Conservation (phyloP, 2,888 invertebrate species). For the Rhamnusium bicolor region DNA sequence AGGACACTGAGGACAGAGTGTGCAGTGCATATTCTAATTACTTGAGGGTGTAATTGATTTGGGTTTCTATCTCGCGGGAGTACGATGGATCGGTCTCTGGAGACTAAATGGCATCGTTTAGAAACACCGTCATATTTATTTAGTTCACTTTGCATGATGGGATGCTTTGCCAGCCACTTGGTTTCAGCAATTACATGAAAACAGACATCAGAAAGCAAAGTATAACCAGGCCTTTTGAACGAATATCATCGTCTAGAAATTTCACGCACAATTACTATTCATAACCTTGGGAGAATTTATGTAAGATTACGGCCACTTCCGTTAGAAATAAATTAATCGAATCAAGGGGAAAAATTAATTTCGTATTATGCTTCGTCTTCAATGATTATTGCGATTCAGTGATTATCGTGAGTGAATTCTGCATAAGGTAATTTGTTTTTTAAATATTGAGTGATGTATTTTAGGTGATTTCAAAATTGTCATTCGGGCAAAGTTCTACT, state of each 20-base stretch:
- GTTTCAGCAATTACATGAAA: constrained; percentile 36
- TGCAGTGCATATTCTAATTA: constrained; percentile 62
- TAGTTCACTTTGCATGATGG: constrained; percentile 52
- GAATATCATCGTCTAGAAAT: constrained; percentile 28
- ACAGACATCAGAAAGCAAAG: constrained; percentile 22
- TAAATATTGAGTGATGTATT: no score
- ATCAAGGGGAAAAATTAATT: constrained; percentile 11
- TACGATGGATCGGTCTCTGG: constrained; percentile 60
- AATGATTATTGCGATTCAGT: not conserved
- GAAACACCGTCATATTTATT: constrained; percentile 56
- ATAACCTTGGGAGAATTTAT: constrained; percentile 31
- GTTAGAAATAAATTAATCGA: constrained; percentile 29
- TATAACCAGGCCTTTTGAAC: constrained; percentile 9
- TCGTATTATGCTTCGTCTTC: not conserved
- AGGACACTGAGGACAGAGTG: constrained; percentile 30
- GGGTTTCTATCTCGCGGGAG: constrained; percentile 59
- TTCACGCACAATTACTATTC: constrained; percentile 38
- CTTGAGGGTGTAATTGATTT: constrained; percentile 63
- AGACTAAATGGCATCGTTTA: constrained; percentile 55
- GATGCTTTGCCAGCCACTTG: constrained; percentile 49
- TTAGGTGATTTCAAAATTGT: no score
- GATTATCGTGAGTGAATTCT: no score
- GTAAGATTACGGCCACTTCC: constrained; percentile 20
- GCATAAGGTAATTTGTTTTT: no score
- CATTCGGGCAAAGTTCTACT: no score